Evolutionary conservation across 2,113 vertebrate genomes (phyloP), one percentile per base, ranked within the genome.

Genomic region (Genyomyrus donnyi): DNA sequence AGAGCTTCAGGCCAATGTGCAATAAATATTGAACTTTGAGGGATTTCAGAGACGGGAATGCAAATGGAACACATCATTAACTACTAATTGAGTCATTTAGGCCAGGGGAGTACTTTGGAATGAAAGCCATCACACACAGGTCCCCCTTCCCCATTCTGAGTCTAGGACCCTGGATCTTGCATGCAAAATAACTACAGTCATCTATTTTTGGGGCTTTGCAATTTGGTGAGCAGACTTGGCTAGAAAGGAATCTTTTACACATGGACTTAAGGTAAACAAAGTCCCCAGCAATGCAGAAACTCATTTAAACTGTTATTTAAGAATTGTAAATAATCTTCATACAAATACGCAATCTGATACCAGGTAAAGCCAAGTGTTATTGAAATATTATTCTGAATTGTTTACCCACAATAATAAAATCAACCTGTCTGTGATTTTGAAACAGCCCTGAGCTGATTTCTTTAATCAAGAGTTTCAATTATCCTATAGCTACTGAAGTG

Each of bases 401-500:
- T 27, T 86, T 48, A 49, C n/a, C 84, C 74, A 6, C 74, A 80
- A 42, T 86, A 49, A 86, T 86, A 86, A 86, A 86, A 48, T 48
- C 13, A 48, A 49, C 45, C 10, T 50, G 24, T 50, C 21, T 86
- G 84, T 27, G 46, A 27, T 49, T 46, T 6, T 49, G 84, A 50
- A 50, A n/a, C 46, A 49, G 42, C 45, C 84, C 48, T 48, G 10
- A 48, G 45, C 84, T 27, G 48, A 27, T 49, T 86, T 27, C 46
- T 85, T 85, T 85, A 49, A 80, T 80, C 74, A 42, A 42, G 74
- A 80, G 74, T 80, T 80, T 80, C 74, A 80, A 80, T 80, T 80
- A 80, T 80, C 31, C 74, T 80, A 19, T 80, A 80, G 35, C 31
- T 42, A 80, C 39, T 42, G 35, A 80, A 80, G 74, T 80, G 35